phyloP scores from a whole-genome alignment of 2,888 invertebrate genomes.

The Drosophila hamatofila region DNA sequence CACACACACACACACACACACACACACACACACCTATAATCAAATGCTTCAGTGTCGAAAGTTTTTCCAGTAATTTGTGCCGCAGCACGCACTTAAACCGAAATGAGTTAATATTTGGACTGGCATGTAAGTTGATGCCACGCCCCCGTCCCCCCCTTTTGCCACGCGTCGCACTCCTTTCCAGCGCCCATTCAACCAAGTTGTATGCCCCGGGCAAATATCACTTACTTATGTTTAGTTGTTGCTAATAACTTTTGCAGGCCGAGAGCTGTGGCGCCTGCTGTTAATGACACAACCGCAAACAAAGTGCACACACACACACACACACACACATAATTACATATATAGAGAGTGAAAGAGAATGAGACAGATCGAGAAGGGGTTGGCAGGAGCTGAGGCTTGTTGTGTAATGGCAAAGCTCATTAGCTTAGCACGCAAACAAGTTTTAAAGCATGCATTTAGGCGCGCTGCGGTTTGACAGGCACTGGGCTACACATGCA shows the following conservation, averaged over 20 bases:
- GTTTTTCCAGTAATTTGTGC: constrained; percentile 69
- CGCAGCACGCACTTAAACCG: constrained; percentile 61
- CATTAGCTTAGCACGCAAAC: constrained; percentile 81
- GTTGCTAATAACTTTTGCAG: constrained; percentile 76
- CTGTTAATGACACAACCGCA: constrained; percentile 82
- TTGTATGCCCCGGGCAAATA: constrained; percentile 71
- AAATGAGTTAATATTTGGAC: constrained; percentile 77
- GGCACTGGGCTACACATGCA: constrained; percentile 44
- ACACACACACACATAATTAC: constrained; percentile 20
- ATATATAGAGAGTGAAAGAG: neutral
- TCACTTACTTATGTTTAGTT: constrained; percentile 79
- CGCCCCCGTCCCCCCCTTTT: neutral
- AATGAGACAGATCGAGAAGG: constrained; percentile 23
- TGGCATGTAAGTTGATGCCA: constrained; percentile 56
- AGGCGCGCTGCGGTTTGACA: constrained; percentile 78
- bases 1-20: constrained; percentile 14
- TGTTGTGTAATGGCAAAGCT: constrained; percentile 81
- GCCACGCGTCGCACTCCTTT: constrained; percentile 12
- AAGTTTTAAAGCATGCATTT: constrained; percentile 81
- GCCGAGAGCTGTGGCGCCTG: constrained; percentile 73
- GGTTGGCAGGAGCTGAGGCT: constrained; percentile 12
- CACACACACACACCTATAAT: constrained; percentile 41
- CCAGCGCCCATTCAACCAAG: constrained; percentile 41
- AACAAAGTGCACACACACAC: constrained; percentile 74
- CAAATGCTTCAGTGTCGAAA: constrained; percentile 55